Base-by-base conservation (phyloP, 2,113 vertebrate genomes). In the Clupea harengus region DNA sequence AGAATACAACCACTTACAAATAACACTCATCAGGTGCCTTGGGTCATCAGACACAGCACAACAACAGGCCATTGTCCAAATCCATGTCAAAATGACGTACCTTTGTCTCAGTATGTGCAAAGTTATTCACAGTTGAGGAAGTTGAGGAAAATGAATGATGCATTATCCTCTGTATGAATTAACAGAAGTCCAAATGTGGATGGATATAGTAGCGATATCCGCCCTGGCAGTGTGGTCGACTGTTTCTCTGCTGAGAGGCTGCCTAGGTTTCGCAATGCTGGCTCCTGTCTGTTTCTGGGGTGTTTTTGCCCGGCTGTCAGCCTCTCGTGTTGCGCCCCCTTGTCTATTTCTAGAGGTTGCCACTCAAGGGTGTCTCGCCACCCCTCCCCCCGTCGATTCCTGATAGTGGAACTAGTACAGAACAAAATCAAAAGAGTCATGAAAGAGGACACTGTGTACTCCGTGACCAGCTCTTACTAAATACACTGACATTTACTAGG, bases 251-350 rank as follows among this genome's bases (percentile, higher is more conserved):
- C n/a, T 4, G 28, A 72, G 64, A 72, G 64, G 10, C 25, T 72
- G n/a, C 6, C 64, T 32, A 25, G 25, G 64, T 72, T 25, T 72
- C 28, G 25, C 64, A 72, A 72, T 92, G 87, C 39, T 83, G 47
- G 82, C 72, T n/a, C 45, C 80, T 83, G 82, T 13, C 80, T 82
- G 84, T 86, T 88, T 82, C 82, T 46, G 44, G 45, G 85, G 1
- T 92, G 88, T 93, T 93, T 93, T 92, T 90, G 87, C 67, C 86
- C 84, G 54, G 32, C 44, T 85, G 39, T 47, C 13, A 0, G 83
- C 84, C 91, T 89, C 90, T 91, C 87, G 64, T 87, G 88, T 91
- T 91, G 64, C 64, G 64, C 64, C 86, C 88, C 83, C 84, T 82
- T 44, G 64, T 88, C 88, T 90, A 90, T 88, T 90, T 90, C 85